Evolutionary conservation across 2,113 vertebrate genomes (phyloP), one percentile per base, ranked within the genome.

Genomic region (Camelus bactrianus): DNA sequence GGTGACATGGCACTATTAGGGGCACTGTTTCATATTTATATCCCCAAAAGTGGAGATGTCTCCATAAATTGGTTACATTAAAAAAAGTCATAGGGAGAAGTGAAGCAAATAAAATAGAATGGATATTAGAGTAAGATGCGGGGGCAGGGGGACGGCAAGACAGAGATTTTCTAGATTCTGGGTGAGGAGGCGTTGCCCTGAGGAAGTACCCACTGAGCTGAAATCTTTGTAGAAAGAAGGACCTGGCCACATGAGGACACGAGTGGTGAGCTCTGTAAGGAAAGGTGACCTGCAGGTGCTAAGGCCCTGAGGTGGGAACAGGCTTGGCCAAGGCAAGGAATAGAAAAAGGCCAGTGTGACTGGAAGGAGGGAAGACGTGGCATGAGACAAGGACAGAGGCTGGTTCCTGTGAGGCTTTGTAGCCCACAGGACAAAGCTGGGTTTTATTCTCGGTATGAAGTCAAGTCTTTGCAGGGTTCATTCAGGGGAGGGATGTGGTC

Each of bases 301-400:
- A 82, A 54, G 35, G 12, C 15, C 19, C 50, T 60, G 48, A 67
- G 26, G 22, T 79, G 54, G 62, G 17, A 76, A 83, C 2, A 91
- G 58, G 6, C 5, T 69, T 64, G 81, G 54, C 46, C n/a, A 87
- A 73, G n/a, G 11, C 72, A 52, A 87, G 75, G 15, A 56, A 52
- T 2, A 20, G n/a, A 48, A 64, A 48, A 56, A 16, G 46, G 22
- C 38, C 15, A 4, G 28, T 10, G 70, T 73, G 79, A 24, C 52
- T 52, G 1, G 28, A 64, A 60, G 73, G n/a, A 72, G 50, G 52
- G 48, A 94, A 73, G 69, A 50, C 9, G 5, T 10, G 14, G 32
- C 58, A 3, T 6, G 1, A 16, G 15, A 52, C 0, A 7, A 64
- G 42, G 14, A 58, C 32, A 58, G 16, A 0, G 32, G 15, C 16